A percentile compares a stretch with the other conserved stretches of the same genome.
Conservation (phyloP, 1,140 invertebrate genomes). For the Papilio helenus region DNA sequence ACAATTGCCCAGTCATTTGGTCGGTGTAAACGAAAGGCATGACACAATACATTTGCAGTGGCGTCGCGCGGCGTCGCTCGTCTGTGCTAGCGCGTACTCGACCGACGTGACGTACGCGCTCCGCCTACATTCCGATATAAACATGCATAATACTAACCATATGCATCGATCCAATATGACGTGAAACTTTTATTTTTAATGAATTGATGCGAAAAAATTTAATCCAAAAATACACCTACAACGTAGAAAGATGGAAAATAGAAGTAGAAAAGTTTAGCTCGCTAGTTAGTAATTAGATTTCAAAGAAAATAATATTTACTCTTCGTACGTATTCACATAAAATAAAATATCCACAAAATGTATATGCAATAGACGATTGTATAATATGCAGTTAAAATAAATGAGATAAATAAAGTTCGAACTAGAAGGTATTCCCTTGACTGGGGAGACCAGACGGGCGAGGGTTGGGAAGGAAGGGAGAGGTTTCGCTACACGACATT, state of each 20-base stretch:
- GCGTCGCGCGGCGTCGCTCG: not conserved
- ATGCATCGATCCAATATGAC: conserved; percentile 33
- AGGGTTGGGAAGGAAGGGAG: not conserved
- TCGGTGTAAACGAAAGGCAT: conserved; percentile 25
- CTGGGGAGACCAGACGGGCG: not conserved
- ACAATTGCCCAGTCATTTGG: conserved; percentile 10
- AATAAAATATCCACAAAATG: not conserved
- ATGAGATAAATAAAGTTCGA: not conserved
- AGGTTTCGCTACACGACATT: not conserved
- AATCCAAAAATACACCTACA: too few relatives aligned
- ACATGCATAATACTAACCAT: conserved; percentile 3
- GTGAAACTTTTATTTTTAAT: conserved; percentile 10
- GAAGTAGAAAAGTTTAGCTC: not conserved
- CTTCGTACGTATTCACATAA: not conserved
- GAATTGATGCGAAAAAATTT: too few relatives aligned
- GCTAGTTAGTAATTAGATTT: not conserved
- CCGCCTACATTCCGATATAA: conserved; percentile 48
- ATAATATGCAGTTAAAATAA: not conserved
- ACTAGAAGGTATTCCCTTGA: not conserved
- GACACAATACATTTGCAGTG: conserved; percentile 26
- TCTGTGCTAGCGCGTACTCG: not conserved
- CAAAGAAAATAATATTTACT: not conserved
- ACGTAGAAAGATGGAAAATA: not conserved
- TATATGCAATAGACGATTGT: not conserved
- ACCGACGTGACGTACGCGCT: conserved; percentile 49